phyloP scores from a whole-genome alignment of 2,888 invertebrate genomes.

The Imbricaverruca yamaguchii region DNA sequence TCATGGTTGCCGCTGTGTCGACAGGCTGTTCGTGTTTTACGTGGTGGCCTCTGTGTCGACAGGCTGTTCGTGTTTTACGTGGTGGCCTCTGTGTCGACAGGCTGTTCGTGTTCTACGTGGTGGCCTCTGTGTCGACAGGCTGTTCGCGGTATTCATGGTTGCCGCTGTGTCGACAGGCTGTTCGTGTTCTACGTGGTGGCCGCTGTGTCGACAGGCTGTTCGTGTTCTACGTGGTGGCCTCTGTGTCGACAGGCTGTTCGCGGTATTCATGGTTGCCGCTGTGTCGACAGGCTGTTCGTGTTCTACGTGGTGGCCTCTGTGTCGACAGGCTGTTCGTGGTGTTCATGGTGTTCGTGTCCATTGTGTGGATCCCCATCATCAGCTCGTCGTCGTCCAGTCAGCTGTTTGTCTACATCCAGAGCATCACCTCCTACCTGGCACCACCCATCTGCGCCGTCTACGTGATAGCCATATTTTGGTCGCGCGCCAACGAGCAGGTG shows the following conservation, averaged over 20 bases:
- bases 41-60: no score
- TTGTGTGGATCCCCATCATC: constrained; percentile 47
- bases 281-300: constrained; percentile 37
- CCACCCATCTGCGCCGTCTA: constrained; percentile 50
- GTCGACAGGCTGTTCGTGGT: constrained; percentile 37
- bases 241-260: no score
- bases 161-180: no score
- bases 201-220: constrained; percentile 34
- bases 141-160: no score
- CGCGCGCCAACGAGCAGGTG: constrained; percentile 47
- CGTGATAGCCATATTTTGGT: constrained; percentile 46
- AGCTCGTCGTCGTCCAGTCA: constrained; percentile 39
- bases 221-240: no score
- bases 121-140: no score
- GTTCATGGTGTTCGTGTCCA: constrained; percentile 37
- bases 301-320: constrained; percentile 37
- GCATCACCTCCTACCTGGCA: constrained; percentile 47
- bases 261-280: constrained; percentile 37
- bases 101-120: no score
- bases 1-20: no score
- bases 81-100: no score
- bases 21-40: no score
- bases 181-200: constrained; percentile 38
- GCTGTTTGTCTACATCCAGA: constrained; percentile 50
- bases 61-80: no score